A percentile compares a stretch with the other conserved stretches of the same genome.
phyloP scores from a whole-genome alignment of 1,140 invertebrate species.

The Pollicipes pollicipes region DNA sequence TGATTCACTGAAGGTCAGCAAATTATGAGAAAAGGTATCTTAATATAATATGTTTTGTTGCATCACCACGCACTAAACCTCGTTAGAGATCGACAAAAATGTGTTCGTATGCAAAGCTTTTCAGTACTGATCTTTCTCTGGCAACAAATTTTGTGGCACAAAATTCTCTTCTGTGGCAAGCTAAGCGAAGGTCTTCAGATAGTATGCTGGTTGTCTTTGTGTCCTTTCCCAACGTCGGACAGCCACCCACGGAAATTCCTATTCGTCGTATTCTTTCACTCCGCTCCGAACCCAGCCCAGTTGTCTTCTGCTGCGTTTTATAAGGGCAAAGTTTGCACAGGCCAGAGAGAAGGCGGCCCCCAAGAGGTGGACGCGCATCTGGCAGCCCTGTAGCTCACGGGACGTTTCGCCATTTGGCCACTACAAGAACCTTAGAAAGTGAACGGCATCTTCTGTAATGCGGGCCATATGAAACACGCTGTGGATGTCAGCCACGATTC shows the following conservation, averaged over 20 bases:
- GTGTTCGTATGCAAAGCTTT: background rate
- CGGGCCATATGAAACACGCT: constrained; percentile 20
- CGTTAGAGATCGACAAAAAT: too few species aligned
- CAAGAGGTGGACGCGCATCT: constrained; percentile 4
- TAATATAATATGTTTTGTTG: too few species aligned
- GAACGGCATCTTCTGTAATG: background rate
- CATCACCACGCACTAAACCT: too few species aligned
- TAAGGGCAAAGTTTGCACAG: background rate
- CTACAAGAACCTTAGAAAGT: background rate
- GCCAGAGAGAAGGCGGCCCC: background rate
- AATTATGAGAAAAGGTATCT: too few species aligned
- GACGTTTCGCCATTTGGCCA: background rate
- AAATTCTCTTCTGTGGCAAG: background rate
- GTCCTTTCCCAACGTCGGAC: background rate
- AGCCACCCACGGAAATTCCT: background rate
- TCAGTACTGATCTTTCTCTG: background rate
- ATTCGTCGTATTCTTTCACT: background rate
- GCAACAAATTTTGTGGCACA: background rate
- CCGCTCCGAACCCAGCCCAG: background rate
- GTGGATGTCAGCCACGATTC: constrained; percentile 20
- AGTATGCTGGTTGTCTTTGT: background rate
- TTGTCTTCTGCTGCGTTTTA: background rate
- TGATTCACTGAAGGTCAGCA: too few species aligned
- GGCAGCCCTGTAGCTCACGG: background rate
- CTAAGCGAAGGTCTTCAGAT: background rate